A percentile compares a stretch with the other conserved stretches of the same genome.
Conservation (phyloP, 2,113 vertebrate species). For the Oxyruncus cristatus region DNA sequence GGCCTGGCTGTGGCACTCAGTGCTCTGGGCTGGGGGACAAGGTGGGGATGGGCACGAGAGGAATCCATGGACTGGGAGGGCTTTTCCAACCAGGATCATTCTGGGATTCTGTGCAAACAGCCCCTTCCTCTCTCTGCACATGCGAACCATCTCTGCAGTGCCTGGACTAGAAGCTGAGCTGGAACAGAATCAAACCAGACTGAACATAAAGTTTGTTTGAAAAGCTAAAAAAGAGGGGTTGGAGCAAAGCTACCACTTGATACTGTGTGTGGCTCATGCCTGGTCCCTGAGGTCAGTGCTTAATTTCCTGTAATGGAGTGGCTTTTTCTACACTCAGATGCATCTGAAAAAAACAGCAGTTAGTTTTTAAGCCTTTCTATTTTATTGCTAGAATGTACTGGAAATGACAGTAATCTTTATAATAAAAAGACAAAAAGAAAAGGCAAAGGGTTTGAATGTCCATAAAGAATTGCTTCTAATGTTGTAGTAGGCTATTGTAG, state of each 20-base stretch:
- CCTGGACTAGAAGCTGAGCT: neutral
- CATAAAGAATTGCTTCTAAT: neutral
- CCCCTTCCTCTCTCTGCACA: fast-evolving
- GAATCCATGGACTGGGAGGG: fast-evolving
- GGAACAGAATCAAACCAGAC: neutral
- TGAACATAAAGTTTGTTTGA: neutral
- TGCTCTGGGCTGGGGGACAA: neutral
- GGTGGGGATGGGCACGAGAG: neutral
- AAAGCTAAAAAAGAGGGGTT: neutral
- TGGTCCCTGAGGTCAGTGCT: neutral
- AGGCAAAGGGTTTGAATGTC: neutral
- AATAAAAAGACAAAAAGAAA: neutral
- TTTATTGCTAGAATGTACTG: neutral
- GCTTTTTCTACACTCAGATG: neutral
- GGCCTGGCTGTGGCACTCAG: neutral
- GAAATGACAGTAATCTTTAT: neutral
- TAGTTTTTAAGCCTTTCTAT: neutral
- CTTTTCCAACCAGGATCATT: fast-evolving
- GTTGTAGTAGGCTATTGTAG: neutral
- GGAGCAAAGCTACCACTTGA: neutral
- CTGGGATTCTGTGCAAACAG: neutral
- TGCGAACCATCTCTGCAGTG: too few relatives aligned
- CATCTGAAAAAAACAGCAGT: neutral
- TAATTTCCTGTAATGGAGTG: neutral
- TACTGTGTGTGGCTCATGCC: neutral